Base-by-base conservation (phyloP, 2,888 invertebrate genomes). In the Pseudeuparius sepicola region DNA sequence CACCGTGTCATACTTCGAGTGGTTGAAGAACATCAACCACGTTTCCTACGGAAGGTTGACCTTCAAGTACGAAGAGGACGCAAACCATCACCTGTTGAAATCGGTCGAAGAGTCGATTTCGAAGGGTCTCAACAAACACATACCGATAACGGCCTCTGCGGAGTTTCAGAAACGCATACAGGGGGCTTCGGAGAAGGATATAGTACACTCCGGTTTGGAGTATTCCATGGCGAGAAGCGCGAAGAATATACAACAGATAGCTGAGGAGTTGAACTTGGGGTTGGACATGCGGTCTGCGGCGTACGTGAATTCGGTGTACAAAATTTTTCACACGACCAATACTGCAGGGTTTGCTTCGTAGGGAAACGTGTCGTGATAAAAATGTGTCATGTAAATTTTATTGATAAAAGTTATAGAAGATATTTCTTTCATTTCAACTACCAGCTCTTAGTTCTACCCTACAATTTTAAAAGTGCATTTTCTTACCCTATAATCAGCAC, bases 1-100 rank as follows among this genome's bases (percentile, higher is more conserved):
- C 24, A 96, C 94, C 25, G 96, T 96, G 7, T 96, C 94, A 33
- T 97, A 92, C 71, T 97, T 96, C 66, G 96, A 97, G 62, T 96
- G 93, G 86, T 71, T 96, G 49, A 97, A 96, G 68, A 96, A 97
- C 64, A 71, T 96, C 29, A 94, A 94, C 65, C 96, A 97, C 59
- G 94, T 97, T n/a, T 92, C 92, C 3, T 97, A 88, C 59, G 96
- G 96, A 36, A 77, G 94, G 47, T 72, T 97, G 43, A 80, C 83
- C 1, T 90, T 93, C 67, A 94, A 93, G 64, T 93, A 93, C 55
- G 92, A 94, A 59, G 71, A 80, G 43, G 90, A 93, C 55, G 87
- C 90, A 41, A 93, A 92, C 66, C 76, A 84, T 63, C 82, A 88
- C 57, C 30, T 45, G 16, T 18, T 49, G 88, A 27, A 88, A 68